These are phyloP conservation scores for Lottia scabra DNA, from an alignment of 2,888 invertebrate species.

Conservation along the genomic window DNA sequence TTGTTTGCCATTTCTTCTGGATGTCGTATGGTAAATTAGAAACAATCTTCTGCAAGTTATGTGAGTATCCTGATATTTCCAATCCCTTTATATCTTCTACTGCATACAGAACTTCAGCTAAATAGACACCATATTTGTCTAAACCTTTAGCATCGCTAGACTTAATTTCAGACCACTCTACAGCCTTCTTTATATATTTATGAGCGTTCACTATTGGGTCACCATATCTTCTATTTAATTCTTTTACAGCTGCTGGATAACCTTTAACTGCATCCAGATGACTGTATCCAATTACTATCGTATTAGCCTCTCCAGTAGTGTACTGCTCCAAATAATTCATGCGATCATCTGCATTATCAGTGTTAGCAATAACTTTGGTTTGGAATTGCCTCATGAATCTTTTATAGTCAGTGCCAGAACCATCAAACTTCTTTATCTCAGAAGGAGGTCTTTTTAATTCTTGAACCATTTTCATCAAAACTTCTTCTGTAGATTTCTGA, in stretches of 20 bases:
- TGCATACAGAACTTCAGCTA: not conserved
- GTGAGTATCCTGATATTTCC: not conserved
- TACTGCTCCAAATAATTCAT: too few species aligned
- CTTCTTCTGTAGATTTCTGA: not conserved
- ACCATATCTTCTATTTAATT: not conserved
- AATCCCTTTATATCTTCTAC: not conserved
- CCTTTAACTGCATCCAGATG: constrained; percentile 13
- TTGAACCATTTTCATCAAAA: not conserved
- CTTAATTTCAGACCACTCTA: not conserved
- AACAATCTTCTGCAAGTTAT: not conserved
- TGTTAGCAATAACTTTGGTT: too few species aligned
- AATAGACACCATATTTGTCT: not conserved
- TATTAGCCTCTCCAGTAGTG: too few species aligned
- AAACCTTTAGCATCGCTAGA: not conserved
- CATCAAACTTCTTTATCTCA: not conserved
- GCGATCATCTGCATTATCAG: too few species aligned
- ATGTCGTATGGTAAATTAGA: not conserved
- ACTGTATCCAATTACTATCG: constrained; percentile 6
- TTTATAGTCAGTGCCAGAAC: not conserved
- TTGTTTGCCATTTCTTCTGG: not conserved
- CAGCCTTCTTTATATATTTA: not conserved
- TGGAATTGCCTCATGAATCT: too few species aligned
- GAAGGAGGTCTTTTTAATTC: not conserved
- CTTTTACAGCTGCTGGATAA: constrained; percentile 14
- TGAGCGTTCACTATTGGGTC: not conserved